Base-by-base conservation (phyloP, 2,113 vertebrate species). In the Ramphastos sulfuratus region DNA sequence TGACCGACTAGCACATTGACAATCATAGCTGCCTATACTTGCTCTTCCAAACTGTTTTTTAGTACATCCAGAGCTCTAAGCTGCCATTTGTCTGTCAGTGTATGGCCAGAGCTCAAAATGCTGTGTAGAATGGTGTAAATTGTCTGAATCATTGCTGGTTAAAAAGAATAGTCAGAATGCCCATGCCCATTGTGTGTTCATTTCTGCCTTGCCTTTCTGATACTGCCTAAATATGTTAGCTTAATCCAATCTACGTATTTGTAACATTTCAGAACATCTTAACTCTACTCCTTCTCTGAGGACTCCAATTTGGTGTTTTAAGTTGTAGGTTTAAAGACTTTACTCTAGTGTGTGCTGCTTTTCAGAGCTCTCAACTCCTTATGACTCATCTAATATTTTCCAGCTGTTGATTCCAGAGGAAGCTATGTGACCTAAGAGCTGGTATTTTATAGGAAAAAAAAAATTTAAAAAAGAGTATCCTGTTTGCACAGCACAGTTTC, bases 301-400 rank as follows among this genome's bases (percentile, higher is more conserved):
- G 15, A 50, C 27, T 71, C 58, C 17, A n/a, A 21, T 64, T 54
- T 37, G 10, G 9, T 69, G n/a, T 64, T 80, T 76, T 39, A 82
- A 64, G 8, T 27, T 48, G 55, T 30, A 28, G 2, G 17, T 85
- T 73, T 77, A 60, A 71, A 85, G 79, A 28, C 31, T 80, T 64
- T 30, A 78, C 15, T 12, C 28, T 74, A 9, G 19, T 74, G 25
- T 6, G 1, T 35, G 33, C 37, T 80, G 55, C 72, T 74, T 82
- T 93, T 56, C 87, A 89, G 78, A 93, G 28, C 69, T 83, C 42
- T 63, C 92, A 75, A 2, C 31, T 61, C 59, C 76, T 87, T 84
- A 58, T 95, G 94, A 94, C 78, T 96, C 87, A 94, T 87, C 60
- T 92, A 90, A 88, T 92, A 74, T 85, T 92, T 88, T 90, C 87